Base-by-base conservation (phyloP, 1,140 invertebrate species). In the Macrosteles quadrilineatus region DNA sequence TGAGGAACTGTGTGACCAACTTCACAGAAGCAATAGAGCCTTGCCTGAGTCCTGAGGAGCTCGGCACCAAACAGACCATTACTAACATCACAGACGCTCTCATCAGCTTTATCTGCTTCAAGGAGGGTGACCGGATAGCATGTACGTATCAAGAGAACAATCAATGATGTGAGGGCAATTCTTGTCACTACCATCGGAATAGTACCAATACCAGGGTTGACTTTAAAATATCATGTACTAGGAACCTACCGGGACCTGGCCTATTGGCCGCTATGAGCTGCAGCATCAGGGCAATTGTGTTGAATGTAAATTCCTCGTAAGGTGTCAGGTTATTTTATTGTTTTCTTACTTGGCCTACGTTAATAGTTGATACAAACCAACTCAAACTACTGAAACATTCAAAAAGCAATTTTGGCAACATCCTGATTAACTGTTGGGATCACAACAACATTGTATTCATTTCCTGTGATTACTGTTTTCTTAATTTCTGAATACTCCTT, bases 51-150 rank as follows among this genome's bases (percentile, higher is more conserved):
- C 73, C 78, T 0, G 79, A 85, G 21, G 90, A 93, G 77, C 80
- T 78, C 17, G 81, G 82, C 9, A 86, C 82, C 50, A 80, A 85
- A 6, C 82, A 85, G 47, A 85, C 86, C 0, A 77, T 90, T 1
- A 76, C 85, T 62, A 89, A 89, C 68, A 84, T 92, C 14, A 86
- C 87, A 0, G 83, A 88, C 4, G 86, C 88, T 9, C 74, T 93
- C 0, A 75, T 89, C 0, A 83, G 87, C 32, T 94, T 93, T 74
- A 81, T 88, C 21, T 93, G 92, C 75, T 86, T 82, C 63, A 91
- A 90, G 71, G 90, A 92, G 72, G 92, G 92, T 3, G 91, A 93
- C 78, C 86, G 90, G 72, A 89, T 94, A 75, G 91, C 91, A 1
- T 82, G 90, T 91, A 80, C 84, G 87, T 86, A 71, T 63, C 47